These are phyloP conservation scores for Ostrea denselamellosa DNA, from an alignment of 1,140 invertebrate species.

Conservation along the genomic window DNA sequence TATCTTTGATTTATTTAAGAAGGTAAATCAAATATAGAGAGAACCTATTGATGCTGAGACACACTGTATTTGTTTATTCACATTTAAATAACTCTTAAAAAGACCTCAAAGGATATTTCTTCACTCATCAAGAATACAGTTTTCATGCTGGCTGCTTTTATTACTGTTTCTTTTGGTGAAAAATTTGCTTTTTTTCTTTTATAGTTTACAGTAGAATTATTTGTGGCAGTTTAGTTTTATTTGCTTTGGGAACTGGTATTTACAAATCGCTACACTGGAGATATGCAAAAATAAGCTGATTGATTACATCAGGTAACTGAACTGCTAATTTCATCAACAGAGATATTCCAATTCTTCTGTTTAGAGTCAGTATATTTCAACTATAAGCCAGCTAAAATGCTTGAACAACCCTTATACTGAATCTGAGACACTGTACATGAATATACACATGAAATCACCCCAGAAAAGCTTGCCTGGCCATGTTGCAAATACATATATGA, in stretches of 20 bases:
- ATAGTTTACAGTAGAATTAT: neutral
- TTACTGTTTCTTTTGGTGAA: neutral
- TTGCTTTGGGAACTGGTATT: neutral
- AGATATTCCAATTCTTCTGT: no score
- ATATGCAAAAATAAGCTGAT: no score
- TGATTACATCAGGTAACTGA: no score
- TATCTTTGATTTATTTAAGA: slow-evolving; percentile 36
- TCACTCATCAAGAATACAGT: neutral
- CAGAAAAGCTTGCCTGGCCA: neutral
- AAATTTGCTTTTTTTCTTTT: no score
- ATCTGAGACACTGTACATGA: no score
- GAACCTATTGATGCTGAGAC: neutral
- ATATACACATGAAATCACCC: neutral
- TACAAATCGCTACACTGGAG: no score
- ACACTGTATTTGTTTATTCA: neutral
- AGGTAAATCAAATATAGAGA: neutral
- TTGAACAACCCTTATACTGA: no score
- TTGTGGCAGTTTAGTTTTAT: neutral
- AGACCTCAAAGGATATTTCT: neutral
- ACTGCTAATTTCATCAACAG: no score
- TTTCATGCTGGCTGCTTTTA: neutral
- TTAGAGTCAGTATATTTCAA: no score
- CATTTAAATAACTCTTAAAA: neutral
- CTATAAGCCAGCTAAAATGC: no score
- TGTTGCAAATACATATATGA: neutral